Conservation (phyloP, 2,113 vertebrate genomes). For the Neoarius graeffei region DNA sequence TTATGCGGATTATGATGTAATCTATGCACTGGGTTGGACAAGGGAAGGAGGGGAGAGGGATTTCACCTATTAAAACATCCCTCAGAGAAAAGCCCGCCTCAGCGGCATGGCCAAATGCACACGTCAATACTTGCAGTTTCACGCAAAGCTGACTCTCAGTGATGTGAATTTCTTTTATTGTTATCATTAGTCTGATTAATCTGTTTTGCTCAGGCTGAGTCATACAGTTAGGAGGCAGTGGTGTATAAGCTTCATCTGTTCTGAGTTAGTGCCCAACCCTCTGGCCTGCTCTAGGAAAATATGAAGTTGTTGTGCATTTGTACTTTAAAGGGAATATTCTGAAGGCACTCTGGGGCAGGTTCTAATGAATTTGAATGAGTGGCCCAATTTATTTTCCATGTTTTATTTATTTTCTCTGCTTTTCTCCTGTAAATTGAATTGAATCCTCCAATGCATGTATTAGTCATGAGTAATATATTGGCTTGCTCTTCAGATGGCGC, state of each 20-base stretch:
- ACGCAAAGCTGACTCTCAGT: constrained; percentile 59
- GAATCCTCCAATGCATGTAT: constrained; percentile 70
- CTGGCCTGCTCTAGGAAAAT: constrained; percentile 9
- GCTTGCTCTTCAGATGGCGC: constrained; percentile 77
- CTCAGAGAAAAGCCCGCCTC: constrained; percentile 41
- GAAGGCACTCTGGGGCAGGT: constrained; percentile 66
- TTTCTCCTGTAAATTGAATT: constrained; percentile 77
- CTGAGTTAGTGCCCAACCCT: constrained; percentile 44
- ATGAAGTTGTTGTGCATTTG: constrained; percentile 42
- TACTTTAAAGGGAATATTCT: constrained; percentile 66
- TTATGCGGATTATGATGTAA: constrained; percentile 74
- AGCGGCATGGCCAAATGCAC: constrained; percentile 41
- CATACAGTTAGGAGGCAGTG: constrained; percentile 43
- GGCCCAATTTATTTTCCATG: constrained; percentile 78
- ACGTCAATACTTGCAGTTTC: constrained; percentile 54
- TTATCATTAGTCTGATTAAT: constrained; percentile 61
- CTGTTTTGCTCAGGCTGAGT: constrained; percentile 52
- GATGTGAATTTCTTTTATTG: constrained; percentile 64
- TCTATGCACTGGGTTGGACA: constrained; percentile 61
- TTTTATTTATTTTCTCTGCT: constrained; percentile 74
- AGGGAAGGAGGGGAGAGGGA: constrained; percentile 51
- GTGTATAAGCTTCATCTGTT: constrained; percentile 49
- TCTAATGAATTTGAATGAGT: constrained; percentile 80
- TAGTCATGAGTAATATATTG: constrained; percentile 77
- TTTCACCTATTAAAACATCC: constrained; percentile 64